Percentiles rank a stretch among this genome's conserved stretches.
Evolutionary conservation across 2,888 invertebrate genomes (phyloP).

Genomic region (Mimachlamys varia): DNA sequence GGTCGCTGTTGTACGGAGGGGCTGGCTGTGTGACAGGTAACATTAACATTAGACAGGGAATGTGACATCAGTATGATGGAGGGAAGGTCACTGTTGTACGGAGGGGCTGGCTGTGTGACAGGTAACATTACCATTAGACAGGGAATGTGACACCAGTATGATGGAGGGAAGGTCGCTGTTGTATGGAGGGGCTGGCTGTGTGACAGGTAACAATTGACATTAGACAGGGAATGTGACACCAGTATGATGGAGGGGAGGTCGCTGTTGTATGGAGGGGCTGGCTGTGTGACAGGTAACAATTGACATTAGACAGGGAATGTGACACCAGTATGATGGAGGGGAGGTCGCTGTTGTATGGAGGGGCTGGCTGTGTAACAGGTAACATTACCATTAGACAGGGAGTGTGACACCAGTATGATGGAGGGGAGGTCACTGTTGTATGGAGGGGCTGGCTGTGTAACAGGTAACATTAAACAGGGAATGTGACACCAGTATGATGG

Average conservation of each 20-base stretch:
- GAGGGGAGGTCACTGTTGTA: slow-evolving; percentile 91
- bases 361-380: slow-evolving; percentile 90
- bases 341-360: slow-evolving; percentile 90
- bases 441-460: slow-evolving; percentile 91
- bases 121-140: slow-evolving; percentile 71
- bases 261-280: slow-evolving; percentile 91
- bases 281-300: slow-evolving; percentile 87
- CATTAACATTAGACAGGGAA: slow-evolving; percentile 83
- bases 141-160: slow-evolving; percentile 96
- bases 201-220: slow-evolving; percentile 83
- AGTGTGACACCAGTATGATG: slow-evolving; percentile 98
- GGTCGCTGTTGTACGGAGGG: slow-evolving; percentile 91
- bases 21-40: slow-evolving; percentile 89
- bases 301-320: slow-evolving; percentile 86
- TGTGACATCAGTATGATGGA: slow-evolving; percentile 99
- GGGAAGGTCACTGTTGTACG: slow-evolving; percentile 90
- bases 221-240: slow-evolving; percentile 92
- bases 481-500: slow-evolving; percentile 90
- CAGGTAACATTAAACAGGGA: no score
- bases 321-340: slow-evolving; percentile 99
- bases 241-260: slow-evolving; percentile 95
- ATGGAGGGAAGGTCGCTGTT: slow-evolving; percentile 93
- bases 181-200: slow-evolving; percentile 93
- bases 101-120: slow-evolving; percentile 92
- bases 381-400: slow-evolving; percentile 78